These are phyloP conservation scores for Hypsopygia costalis DNA, from an alignment of 2,888 invertebrate genomes.

Conservation along the genomic window DNA sequence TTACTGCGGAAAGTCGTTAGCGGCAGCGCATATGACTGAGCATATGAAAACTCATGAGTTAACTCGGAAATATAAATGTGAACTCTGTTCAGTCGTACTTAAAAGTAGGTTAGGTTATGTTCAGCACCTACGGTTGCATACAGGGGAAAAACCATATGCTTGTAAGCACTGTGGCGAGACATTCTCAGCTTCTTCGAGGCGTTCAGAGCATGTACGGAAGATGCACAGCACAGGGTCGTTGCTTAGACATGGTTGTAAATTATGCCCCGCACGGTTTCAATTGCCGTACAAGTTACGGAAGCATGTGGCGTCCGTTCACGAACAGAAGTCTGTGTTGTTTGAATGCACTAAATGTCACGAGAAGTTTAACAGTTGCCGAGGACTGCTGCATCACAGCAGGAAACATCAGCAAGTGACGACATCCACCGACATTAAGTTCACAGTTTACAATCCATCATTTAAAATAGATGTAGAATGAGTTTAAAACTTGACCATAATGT, in stretches of 20 bases:
- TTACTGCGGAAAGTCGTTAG: slow-evolving; percentile 56
- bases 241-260: slow-evolving; percentile 45
- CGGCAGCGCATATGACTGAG: slow-evolving; percentile 59
- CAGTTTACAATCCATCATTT: too few relatives aligned
- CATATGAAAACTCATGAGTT: slow-evolving; percentile 52
- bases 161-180: slow-evolving; percentile 54
- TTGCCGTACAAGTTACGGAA: slow-evolving; percentile 48
- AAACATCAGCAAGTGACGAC: slow-evolving; percentile 33
- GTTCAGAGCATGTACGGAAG: slow-evolving; percentile 56
- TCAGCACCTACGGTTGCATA: slow-evolving; percentile 62
- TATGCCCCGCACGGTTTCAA: slow-evolving; percentile 54
- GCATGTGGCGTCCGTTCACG: slow-evolving; percentile 46
- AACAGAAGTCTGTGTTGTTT: slow-evolving; percentile 25
- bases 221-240: slow-evolving; percentile 38
- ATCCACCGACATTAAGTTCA: too few relatives aligned
- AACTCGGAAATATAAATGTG: slow-evolving; percentile 37
- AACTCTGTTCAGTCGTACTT: slow-evolving; percentile 45
- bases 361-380: slow-evolving; percentile 49
- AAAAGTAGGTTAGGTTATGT: slow-evolving; percentile 53
- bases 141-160: slow-evolving; percentile 57
- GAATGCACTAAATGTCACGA: slow-evolving; percentile 47
- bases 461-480: too few relatives aligned
- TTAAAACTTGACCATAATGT: too few relatives aligned
- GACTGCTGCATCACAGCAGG: slow-evolving; percentile 48
- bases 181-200: slow-evolving; percentile 59